Evolutionary conservation across 2,888 invertebrate species (phyloP), one percentile per base, ranked within the genome.

Genomic region (Oeneis ivallda): DNA sequence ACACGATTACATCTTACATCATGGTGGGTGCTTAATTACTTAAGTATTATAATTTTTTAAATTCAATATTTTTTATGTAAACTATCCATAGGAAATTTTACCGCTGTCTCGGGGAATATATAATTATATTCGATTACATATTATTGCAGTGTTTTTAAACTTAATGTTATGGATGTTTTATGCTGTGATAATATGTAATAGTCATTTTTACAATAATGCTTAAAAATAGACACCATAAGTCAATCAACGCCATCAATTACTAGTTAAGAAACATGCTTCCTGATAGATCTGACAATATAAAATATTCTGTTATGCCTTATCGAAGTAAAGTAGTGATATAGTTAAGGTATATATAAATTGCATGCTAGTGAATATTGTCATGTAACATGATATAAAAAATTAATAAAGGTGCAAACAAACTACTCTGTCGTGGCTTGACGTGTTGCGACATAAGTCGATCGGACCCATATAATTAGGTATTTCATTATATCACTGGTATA

Each of bases 211-310:
- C 41, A 45, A 47, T 58, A 58, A 54, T 57, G 63, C 58, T 67
- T 67, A 61, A 62, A 58, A 60, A 49, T 39, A 34, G 65, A 67
- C 53, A 69, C 65, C 43, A 9, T 59, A 64, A 78, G 87, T 87
- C 85, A 89, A 88, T 87, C 78, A 80, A 77, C 79, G 71, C 73
- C 81, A 89, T 87, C 86, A 89, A 89, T 89, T 89, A 89, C 76
- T 87, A 87, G 65, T 81, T 88, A 89, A 89, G 86, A 84, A 84
- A 85, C 85, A 88, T 87, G 91, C 91, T 92, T 92, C 91, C 91
- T 90, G 85, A 89, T 91, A 91, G 89, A 87, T 87, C 79, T 85
- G 91, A 92, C 91, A 92, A 92, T 92, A 91, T 87, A 74, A 62
- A 80, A 77, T 83, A 87, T 86, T 88, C 80, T 81, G 82, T 87